Evolutionary conservation across 1,140 invertebrate genomes (phyloP), one percentile per base, ranked within the genome.

Genomic region (Euura saliciscinereae): DNA sequence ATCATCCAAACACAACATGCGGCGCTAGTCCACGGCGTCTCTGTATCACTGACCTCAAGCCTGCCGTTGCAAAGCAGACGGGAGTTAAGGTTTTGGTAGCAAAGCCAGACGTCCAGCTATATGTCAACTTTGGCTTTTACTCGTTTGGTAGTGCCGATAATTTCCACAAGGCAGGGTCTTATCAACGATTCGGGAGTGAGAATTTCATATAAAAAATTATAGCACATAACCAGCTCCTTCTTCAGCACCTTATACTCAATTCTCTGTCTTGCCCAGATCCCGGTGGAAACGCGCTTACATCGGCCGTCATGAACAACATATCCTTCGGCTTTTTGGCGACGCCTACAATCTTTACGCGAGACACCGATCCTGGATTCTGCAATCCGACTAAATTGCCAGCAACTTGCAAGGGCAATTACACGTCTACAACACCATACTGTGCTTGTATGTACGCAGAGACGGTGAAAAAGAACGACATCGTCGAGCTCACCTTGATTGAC

Each of bases 321-420:
- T 89, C 90, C 2, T 91, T 92, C 78, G 89, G 87, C 43, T 91
- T 90, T 75, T 91, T 91, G 0, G 86, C 90, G 0, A 91, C 90
- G 1, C 91, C 91, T 0, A 77, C 92, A 8, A 80, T 92, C 51
- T 90, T 90, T 3, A 90, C 92, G 78, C 79, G 81, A 0, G 75
- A 79, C 5, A 77, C 85, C 1, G 73, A 82, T 0, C 82, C 84
- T 51, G 78, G 85, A 6, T 79, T 88, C 46, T 91, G 91, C 73
- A 83, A 82, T 65, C 75, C 85, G 11, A 75, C 83, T 1, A 84
- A 82, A 10, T 59, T 59, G n/a, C 51, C 51, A 59, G 51, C 51
- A 2, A 78, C 83, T 13, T 90, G 89, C 44, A 51, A 51, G 46
- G 6, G 6, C 46, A 11, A 51, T 51, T 7, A 51, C 46, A 51